Evolutionary conservation across 2,888 invertebrate genomes (phyloP), one percentile per base, ranked within the genome.

Genomic region (Eulithis prunata): DNA sequence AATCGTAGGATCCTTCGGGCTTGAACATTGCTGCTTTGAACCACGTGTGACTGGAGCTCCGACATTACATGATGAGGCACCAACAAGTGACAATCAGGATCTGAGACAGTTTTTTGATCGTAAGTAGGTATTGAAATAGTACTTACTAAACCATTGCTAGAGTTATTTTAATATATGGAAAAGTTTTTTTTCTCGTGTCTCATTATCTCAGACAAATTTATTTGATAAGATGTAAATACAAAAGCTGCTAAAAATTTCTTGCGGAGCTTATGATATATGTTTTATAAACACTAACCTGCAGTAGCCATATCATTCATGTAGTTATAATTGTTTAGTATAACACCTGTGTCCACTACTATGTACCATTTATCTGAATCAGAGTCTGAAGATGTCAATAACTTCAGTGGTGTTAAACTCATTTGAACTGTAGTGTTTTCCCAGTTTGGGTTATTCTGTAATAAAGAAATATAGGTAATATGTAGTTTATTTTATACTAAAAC

Each of bases 321-420:
- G 41, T 75, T 78, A 63, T 81, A 79, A 71, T 88, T 81, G 21
- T 81, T 68, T 6, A 88, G 71, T 43, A 89, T 71, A 4, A 88
- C 81, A 71, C 78, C 78, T 14, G 78, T 76, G 71, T 89, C 91
- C 8, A 83, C 79, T 7, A 89, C 83, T 68, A 91, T 82, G 70
- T 82, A 87, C 88, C 87, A 90, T 38, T 71, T 71, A 54, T 79
- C 74, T 47, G 69, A 28, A 56, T 76, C 69, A n/a, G 69, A 66
- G 63, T 72, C 57, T 7, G 71, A 46, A 11, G 71, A 65, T 2
- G 82, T 79, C 47, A 83, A 58, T 32, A 70, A 70, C 75, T 81
- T 86, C 13, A 89, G 64, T 6, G 75, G 68, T 41, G 73, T 70
- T 62, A 86, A 68, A 76, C 86, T 78, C 28, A 84, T 66, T 57